A percentile compares a stretch with the other conserved stretches of the same genome.
Conservation (phyloP, 2,888 invertebrate genomes). For the Cremastobaeus sp. region DNA sequence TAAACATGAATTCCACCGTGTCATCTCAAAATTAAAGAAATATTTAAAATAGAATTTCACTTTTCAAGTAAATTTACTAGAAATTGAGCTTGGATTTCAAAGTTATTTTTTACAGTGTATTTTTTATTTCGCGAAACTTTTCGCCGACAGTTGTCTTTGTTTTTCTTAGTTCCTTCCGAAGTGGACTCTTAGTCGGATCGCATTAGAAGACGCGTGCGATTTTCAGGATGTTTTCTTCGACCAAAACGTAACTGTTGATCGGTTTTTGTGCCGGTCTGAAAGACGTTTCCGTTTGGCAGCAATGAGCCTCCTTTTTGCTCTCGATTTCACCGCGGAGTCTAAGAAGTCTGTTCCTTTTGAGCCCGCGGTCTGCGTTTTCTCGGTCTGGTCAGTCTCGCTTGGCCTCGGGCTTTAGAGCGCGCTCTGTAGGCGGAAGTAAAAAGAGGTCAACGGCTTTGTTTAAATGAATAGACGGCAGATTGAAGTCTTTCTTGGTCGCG, state of each 20-base stretch:
- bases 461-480: conserved; percentile 59
- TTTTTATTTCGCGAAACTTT: no score
- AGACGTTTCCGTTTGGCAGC: conserved; percentile 53
- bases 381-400: conserved; percentile 49
- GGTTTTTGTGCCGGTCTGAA: conserved; percentile 50
- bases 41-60: no score
- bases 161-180: no score
- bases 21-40: no score
- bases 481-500: conserved; percentile 45
- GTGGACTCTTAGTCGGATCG: no score
- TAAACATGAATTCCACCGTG: no score
- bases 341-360: conserved; percentile 15
- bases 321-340: conserved; percentile 18
- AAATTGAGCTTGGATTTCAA: no score
- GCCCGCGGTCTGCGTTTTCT: conserved; percentile 35
- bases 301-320: conserved; percentile 49
- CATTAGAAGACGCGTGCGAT: no score
- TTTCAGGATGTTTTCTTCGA: conserved; percentile 26
- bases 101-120: no score
- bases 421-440: conserved; percentile 54
- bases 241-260: conserved; percentile 49
- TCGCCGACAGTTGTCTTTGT: no score
- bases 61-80: no score
- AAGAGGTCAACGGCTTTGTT: conserved; percentile 60
- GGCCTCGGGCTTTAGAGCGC: conserved; percentile 55